A percentile compares a stretch with the other conserved stretches of the same genome.
Evolutionary conservation across 2,113 vertebrate genomes (phyloP).

Genomic region (Amphilophus citrinellus): DNA sequence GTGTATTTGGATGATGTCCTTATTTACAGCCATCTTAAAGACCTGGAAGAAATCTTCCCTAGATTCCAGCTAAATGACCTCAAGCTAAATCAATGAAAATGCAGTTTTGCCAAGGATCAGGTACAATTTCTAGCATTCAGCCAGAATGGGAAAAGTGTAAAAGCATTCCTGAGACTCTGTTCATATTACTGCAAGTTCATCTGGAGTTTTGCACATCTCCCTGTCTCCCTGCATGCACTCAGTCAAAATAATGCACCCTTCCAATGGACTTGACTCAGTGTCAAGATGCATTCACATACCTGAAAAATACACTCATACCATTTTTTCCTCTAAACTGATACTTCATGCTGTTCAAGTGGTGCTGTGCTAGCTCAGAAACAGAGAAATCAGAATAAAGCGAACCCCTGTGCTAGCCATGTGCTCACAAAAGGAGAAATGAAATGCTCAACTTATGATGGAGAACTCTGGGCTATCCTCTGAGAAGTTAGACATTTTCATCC

Average conservation of each 20-base stretch:
- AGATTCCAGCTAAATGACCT: background rate
- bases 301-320: background rate
- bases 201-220: too few species aligned
- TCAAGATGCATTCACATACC: too few species aligned
- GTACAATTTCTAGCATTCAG: too few species aligned
- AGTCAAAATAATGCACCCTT: too few species aligned
- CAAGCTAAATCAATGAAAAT: background rate
- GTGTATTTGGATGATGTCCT: background rate
- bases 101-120: too few species aligned
- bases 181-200: too few species aligned
- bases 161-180: too few species aligned
- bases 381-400: background rate
- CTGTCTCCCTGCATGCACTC: too few species aligned
- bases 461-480: background rate
- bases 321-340: background rate
- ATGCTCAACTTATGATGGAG: background rate
- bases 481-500: background rate
- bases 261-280: too few species aligned
- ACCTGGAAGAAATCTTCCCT: background rate
- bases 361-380: background rate
- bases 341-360: background rate
- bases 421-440: background rate
- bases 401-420: background rate
- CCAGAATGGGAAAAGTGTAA: too few species aligned
- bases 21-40: background rate